Percentiles rank a stretch among this genome's conserved stretches.
These are phyloP conservation scores for Drosophila virilis DNA, from an alignment of 1,140 invertebrate genomes.

Conservation along the genomic window DNA sequence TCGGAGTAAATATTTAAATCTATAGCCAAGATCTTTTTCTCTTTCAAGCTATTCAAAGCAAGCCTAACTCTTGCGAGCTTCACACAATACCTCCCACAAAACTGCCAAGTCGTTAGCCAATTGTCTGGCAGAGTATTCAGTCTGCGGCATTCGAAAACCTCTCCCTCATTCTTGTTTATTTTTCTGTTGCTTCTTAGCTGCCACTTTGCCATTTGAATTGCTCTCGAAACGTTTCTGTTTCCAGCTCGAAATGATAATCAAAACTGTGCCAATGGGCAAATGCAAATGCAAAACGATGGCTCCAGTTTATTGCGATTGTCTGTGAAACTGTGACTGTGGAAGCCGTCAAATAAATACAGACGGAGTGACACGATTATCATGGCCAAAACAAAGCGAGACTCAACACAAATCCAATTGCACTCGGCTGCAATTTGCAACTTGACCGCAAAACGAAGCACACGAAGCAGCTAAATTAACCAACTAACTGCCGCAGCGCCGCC, in stretches of 20 bases:
- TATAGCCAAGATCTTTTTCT: no score
- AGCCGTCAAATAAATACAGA: constrained; percentile 12
- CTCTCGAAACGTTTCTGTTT: constrained; percentile 52
- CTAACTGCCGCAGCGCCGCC: not conserved
- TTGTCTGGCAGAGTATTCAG: no score
- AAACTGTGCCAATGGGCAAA: constrained; percentile 71
- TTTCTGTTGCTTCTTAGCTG: constrained; percentile 14
- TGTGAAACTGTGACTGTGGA: constrained; percentile 59
- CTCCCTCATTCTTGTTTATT: not conserved
- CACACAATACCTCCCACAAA: no score
- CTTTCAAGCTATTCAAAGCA: no score
- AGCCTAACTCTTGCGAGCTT: no score
- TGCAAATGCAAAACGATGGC: constrained; percentile 26
- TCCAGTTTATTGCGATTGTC: constrained; percentile 48
- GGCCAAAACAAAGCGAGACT: constrained; percentile 43
- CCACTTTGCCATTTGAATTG: constrained; percentile 45
- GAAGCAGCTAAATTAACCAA: constrained; percentile 45
- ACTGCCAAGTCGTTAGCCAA: no score
- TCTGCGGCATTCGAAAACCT: no score
- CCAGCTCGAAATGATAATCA: constrained; percentile 48
- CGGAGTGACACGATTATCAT: constrained; percentile 27
- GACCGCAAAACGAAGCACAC: constrained; percentile 74
- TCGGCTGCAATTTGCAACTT: constrained; percentile 68
- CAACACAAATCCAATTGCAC: constrained; percentile 57
- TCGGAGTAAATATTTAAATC: no score